Evolutionary conservation across 2,888 invertebrate species (phyloP).

Genomic region (Therioaphis trifolii): DNA sequence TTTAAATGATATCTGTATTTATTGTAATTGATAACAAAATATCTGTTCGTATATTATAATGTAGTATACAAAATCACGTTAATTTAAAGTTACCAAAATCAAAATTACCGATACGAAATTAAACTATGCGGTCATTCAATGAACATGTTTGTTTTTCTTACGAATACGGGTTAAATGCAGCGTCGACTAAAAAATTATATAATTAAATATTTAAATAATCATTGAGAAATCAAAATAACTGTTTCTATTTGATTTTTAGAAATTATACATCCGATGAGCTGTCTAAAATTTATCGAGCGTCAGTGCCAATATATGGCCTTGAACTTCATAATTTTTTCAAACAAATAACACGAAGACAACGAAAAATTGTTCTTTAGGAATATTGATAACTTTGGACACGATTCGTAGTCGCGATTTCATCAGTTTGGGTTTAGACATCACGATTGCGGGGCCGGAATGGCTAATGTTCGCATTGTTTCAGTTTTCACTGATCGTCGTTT

Average conservation of each 20-base stretch:
- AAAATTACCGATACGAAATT: too few species aligned
- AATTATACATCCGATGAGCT: background rate
- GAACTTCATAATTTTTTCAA: slow-evolving; percentile 13
- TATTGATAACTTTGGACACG: slow-evolving; percentile 21
- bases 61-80: too few species aligned
- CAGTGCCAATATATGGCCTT: slow-evolving; percentile 44
- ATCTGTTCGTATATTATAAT: too few species aligned
- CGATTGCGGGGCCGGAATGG: slow-evolving; percentile 54
- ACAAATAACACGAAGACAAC: background rate
- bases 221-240: too few species aligned
- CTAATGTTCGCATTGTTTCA: slow-evolving; percentile 53
- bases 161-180: too few species aligned
- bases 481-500: slow-evolving; percentile 46
- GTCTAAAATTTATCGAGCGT: background rate
- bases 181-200: too few species aligned
- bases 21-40: too few species aligned
- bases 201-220: too few species aligned
- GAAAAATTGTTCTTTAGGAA: background rate
- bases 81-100: too few species aligned
- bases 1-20: too few species aligned
- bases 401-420: slow-evolving; percentile 34
- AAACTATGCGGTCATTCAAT: too few species aligned
- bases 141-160: too few species aligned
- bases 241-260: background rate
- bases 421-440: slow-evolving; percentile 24